Evolutionary conservation across 2,888 invertebrate species (phyloP).

Genomic region (Theretra japonica): DNA sequence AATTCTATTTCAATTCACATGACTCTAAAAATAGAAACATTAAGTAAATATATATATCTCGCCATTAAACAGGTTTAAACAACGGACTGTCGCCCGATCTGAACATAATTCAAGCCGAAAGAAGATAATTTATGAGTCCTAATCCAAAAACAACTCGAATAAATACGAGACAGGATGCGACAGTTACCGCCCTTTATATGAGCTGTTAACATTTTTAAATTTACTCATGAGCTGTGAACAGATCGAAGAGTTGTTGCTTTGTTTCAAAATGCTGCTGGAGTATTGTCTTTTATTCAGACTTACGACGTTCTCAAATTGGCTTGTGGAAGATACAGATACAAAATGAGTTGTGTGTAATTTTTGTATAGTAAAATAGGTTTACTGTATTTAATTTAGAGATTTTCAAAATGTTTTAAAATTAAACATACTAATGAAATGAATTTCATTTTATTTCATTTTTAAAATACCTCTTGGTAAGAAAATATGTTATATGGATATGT

Average conservation of each 20-base stretch:
- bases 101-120: conserved; percentile 67
- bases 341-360: no score
- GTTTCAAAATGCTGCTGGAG: not conserved
- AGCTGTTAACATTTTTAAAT: conserved; percentile 65
- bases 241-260: not conserved
- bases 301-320: not conserved
- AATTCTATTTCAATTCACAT: conserved; percentile 41
- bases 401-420: no score
- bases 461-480: no score
- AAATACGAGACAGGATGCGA: conserved; percentile 70
- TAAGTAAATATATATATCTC: conserved; percentile 60
- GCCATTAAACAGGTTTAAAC: conserved; percentile 66
- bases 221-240: conserved; percentile 45
- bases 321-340: no score
- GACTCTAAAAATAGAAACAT: conserved; percentile 46
- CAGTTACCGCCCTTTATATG: conserved; percentile 60
- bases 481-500: no score
- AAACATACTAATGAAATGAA: no score
- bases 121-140: conserved; percentile 77
- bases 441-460: no score
- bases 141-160: conserved; percentile 67
- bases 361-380: no score
- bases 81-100: conserved; percentile 68
- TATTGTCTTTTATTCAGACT: not conserved
- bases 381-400: no score